A percentile compares a stretch with the other conserved stretches of the same genome.
These are phyloP conservation scores for Phylloscopus trochiloides DNA, from an alignment of 2,113 vertebrate species.

Conservation along the genomic window DNA sequence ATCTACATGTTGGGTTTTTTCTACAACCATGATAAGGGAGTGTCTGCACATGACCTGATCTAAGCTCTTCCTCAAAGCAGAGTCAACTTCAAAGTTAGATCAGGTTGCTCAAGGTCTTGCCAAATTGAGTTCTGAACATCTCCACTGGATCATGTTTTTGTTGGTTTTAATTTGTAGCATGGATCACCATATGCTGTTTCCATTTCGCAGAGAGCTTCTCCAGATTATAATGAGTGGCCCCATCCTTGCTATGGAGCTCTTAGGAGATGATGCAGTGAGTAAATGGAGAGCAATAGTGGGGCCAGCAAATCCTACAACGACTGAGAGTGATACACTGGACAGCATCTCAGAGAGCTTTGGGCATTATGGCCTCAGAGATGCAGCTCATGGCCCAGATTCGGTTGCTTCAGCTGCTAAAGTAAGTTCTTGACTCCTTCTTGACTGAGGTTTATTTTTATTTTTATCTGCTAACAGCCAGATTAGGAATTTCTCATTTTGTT, in stretches of 20 bases:
- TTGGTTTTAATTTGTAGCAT: background rate
- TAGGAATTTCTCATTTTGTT: background rate
- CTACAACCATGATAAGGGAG: background rate
- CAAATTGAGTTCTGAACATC: background rate
- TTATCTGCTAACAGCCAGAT: background rate
- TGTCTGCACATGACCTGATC: background rate
- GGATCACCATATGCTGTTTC: background rate
- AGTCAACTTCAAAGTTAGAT: background rate
- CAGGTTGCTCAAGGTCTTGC: background rate
- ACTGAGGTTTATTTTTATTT: background rate
- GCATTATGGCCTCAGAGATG: conserved; percentile 81
- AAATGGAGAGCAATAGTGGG: conserved; percentile 86
- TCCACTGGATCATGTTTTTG: background rate
- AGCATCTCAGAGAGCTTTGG: conserved; percentile 83
- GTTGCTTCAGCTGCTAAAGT: conserved; percentile 88
- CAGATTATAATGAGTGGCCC: conserved; percentile 87
- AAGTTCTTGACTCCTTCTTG: conserved; percentile 56
- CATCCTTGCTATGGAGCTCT: conserved; percentile 89
- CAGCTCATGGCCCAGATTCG: conserved; percentile 87
- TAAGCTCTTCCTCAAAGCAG: background rate
- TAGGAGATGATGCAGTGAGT: conserved; percentile 87
- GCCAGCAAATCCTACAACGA: conserved; percentile 76
- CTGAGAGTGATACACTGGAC: conserved; percentile 76
- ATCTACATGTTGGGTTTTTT: background rate
- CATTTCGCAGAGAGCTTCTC: conserved; percentile 82